Base-by-base conservation (phyloP, 92 coral and sea anemone genomes). In the Actinostola sp. region DNA sequence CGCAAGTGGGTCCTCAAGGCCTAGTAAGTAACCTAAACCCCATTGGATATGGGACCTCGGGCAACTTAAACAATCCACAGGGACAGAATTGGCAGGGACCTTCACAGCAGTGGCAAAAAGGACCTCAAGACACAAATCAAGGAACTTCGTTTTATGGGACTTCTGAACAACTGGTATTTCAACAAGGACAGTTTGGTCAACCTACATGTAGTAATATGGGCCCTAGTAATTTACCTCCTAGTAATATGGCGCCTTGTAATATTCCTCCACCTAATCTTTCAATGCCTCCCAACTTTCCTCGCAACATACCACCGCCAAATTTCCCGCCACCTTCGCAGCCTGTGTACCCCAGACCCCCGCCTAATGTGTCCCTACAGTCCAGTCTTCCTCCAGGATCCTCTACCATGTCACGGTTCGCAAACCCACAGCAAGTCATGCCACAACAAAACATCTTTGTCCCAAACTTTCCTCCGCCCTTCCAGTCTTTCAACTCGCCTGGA, bases 261-360 rank as follows among this genome's bases (percentile, higher is more conserved):
- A 68, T 80, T n/a, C 78, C 89, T 12, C 97, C 92, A 12, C 87
- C 97, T 17, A 85, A 72, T 46, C 78, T 89, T 1, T 78, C 88
- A 2, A 14, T 70, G 20, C 94, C 90, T 16, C 69, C 77, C 55
- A 86, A 85, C 16, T 89, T 89, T 61, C 84, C 84, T 12, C 73
- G 91, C 35, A 85, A 89, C 55, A 58, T 89, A 24, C 94, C 94
- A 5, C 94, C 94, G 0, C 94, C 94, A 39, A 91, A 87, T 56
- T 84, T 61, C 76, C 81, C 63, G 0, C 88, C 81, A 0, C 92
- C 84, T 20, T 41, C 66, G 26, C 88, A 76, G 35, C 88, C 88
- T 10, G 76, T 81, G 0, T 82, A 63, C 30, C 41, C 36, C 14
- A 65, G 88, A 73, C 81, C 81, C 9, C 92, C 84, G 9, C 87